Evolutionary conservation across 92 coral and sea anemone species (phyloP).

Genomic region (Palythoa caribaeorum): DNA sequence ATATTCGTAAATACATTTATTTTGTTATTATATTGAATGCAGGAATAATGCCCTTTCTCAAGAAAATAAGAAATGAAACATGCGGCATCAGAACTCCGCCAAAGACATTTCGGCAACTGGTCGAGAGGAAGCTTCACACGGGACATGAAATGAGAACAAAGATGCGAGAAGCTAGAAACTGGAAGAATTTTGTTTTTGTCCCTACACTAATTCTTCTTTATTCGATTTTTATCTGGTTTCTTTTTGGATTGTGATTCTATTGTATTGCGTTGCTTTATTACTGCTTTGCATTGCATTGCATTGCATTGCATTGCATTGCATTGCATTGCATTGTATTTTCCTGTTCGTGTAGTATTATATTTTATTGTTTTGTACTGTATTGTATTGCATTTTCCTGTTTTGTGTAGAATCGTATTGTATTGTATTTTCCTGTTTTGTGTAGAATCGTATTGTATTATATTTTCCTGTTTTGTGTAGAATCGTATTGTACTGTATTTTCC

Average conservation of each 20-base stretch:
- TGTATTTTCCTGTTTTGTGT: too few relatives aligned
- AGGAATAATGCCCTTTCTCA: constrained; percentile 49
- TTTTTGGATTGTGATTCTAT: not conserved
- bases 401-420: too few relatives aligned
- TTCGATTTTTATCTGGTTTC: constrained; percentile 28
- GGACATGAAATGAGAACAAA: not conserved
- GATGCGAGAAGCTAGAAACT: not conserved
- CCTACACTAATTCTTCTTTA: not conserved
- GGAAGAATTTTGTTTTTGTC: not conserved
- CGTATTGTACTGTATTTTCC: too few relatives aligned
- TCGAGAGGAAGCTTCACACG: not conserved
- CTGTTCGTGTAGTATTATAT: too few relatives aligned
- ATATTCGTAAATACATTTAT: too few relatives aligned
- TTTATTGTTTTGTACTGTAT: too few relatives aligned
- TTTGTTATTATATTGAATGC: not conserved
- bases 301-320: too few relatives aligned
- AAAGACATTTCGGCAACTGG: not conserved
- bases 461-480: too few relatives aligned
- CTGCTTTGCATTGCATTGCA: too few relatives aligned
- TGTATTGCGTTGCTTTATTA: not conserved
- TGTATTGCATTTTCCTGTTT: too few relatives aligned
- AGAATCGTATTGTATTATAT: too few relatives aligned
- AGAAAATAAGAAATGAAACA: constrained; percentile 33
- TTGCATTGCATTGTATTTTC: too few relatives aligned
- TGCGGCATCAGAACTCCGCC: constrained; percentile 18